Percentiles rank a stretch among this genome's conserved stretches.
Evolutionary conservation across 2,888 invertebrate species (phyloP).

Genomic region (Penaeus monodon): DNA sequence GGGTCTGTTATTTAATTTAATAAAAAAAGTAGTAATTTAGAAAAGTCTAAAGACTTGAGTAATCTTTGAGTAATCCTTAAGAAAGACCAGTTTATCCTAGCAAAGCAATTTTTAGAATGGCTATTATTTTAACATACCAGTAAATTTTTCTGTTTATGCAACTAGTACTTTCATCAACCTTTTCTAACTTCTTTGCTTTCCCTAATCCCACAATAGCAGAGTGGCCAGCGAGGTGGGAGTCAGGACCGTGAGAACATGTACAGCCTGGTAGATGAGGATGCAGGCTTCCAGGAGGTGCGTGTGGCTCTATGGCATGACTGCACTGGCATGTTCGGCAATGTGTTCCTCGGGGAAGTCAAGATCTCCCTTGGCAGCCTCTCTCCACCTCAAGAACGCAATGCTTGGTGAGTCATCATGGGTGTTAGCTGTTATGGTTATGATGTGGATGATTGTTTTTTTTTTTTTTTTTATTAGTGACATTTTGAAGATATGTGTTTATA

Average conservation of each 20-base stretch:
- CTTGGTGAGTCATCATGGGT: constrained; percentile 77
- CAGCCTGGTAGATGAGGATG: constrained; percentile 55
- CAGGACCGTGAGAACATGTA: constrained; percentile 58
- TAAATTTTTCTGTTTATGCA: background rate
- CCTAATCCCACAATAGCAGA: constrained; percentile 18
- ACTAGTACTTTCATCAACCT: background rate
- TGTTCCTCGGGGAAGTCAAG: constrained; percentile 89
- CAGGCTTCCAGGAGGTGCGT: constrained; percentile 69
- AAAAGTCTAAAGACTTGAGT: no score
- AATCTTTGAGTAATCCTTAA: no score
- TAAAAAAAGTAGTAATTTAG: no score
- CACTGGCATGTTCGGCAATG: constrained; percentile 81
- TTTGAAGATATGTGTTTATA: background rate
- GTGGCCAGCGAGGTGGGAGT: constrained; percentile 39
- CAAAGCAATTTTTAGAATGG: no score
- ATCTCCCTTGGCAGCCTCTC: constrained; percentile 81
- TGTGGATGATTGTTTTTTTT: background rate
- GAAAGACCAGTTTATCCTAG: no score
- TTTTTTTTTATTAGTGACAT: background rate
- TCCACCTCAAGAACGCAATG: constrained; percentile 77
- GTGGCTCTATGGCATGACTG: constrained; percentile 89
- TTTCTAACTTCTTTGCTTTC: background rate
- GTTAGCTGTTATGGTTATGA: background rate
- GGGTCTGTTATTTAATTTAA: no score
- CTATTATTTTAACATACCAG: no score